Percentiles rank a stretch among this genome's conserved stretches.
Evolutionary conservation across 2,797 vertebrate species (phyloP).

Genomic region (Scleropages formosus): DNA sequence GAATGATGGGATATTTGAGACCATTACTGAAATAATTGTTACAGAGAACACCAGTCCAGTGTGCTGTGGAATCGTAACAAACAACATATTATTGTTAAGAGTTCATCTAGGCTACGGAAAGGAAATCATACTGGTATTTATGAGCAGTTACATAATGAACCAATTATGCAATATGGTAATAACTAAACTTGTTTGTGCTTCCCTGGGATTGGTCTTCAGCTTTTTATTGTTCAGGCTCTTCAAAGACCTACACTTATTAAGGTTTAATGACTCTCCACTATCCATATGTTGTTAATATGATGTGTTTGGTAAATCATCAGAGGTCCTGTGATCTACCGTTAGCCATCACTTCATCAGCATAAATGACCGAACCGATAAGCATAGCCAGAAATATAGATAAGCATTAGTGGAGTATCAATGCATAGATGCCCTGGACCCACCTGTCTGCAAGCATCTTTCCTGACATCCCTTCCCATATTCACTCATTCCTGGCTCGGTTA

Average conservation of each 20-base stretch:
- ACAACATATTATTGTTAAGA: neutral
- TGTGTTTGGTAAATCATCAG: neutral
- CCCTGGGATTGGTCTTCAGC: neutral
- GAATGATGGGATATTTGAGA: neutral
- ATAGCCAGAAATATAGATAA: neutral
- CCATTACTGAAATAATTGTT: neutral
- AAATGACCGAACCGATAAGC: neutral
- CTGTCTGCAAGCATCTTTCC: neutral
- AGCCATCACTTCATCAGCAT: neutral
- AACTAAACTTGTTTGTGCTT: neutral
- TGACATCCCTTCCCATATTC: neutral
- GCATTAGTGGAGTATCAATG: neutral
- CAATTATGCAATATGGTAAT: neutral
- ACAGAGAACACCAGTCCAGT: neutral
- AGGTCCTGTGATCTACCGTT: neutral
- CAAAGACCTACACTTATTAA: neutral
- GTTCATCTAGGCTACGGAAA: neutral
- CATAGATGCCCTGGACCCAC: neutral
- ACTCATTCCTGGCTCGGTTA: neutral
- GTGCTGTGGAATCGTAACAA: neutral
- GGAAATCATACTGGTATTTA: neutral
- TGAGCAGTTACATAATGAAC: neutral
- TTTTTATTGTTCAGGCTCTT: neutral
- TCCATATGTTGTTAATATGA: neutral
- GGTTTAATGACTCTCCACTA: neutral